phyloP scores from a whole-genome alignment of 2,888 invertebrate species.

The Heteromurus nitidus region DNA sequence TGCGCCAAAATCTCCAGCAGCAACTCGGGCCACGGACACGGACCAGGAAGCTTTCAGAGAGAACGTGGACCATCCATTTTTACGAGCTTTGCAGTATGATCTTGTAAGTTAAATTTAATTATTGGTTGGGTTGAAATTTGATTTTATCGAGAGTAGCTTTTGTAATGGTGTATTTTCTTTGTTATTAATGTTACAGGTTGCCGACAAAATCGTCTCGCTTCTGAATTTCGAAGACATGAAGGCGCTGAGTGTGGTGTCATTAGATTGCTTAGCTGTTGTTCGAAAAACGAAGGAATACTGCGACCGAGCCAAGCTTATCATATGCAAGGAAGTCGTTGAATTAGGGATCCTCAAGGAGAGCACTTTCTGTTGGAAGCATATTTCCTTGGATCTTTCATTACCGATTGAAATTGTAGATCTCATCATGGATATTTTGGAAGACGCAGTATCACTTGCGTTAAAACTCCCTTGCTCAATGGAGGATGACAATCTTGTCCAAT shows the following conservation, averaged over 20 bases:
- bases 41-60: not conserved
- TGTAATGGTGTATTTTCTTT: not conserved
- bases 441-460: constrained; percentile 16
- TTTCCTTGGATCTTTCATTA: constrained; percentile 39
- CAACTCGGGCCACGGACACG: too few species aligned
- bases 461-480: not conserved
- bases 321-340: constrained; percentile 27
- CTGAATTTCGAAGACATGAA: constrained; percentile 60
- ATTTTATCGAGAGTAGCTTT: not conserved
- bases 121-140: not conserved
- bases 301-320: constrained; percentile 26
- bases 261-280: constrained; percentile 10
- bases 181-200: constrained; percentile 48
- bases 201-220: constrained; percentile 22
- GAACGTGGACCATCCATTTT: constrained; percentile 20
- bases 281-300: constrained; percentile 39
- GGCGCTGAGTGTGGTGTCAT: constrained; percentile 24
- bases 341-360: constrained; percentile 27
- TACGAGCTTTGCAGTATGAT: constrained; percentile 20
- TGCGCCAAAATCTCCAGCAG: not conserved
- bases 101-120: constrained; percentile 20
- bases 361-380: constrained; percentile 35
- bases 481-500: constrained; percentile 2
- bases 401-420: constrained; percentile 35
- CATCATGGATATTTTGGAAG: constrained; percentile 37